Percentiles rank a stretch among this genome's conserved stretches.
These are phyloP conservation scores for Lobophora halterata DNA, from an alignment of 2,888 invertebrate species.

Conservation along the genomic window DNA sequence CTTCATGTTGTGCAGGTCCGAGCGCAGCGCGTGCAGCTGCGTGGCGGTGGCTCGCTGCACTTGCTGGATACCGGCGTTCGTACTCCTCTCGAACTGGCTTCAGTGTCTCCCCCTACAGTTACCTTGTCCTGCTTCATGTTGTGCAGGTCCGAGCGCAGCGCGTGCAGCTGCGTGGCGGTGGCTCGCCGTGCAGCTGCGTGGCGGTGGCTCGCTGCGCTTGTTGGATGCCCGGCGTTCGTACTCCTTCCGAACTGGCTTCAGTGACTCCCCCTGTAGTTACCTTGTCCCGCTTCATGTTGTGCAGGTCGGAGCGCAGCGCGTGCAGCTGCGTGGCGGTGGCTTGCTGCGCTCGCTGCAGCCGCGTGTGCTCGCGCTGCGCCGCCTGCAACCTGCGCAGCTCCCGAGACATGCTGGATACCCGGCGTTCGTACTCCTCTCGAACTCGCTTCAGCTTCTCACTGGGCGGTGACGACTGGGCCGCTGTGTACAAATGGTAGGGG, in stretches of 20 bases:
- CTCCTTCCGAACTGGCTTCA: constrained; percentile 84
- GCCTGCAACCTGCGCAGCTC: constrained; percentile 86
- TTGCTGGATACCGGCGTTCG: constrained; percentile 89
- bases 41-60: constrained; percentile 89
- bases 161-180: too few species aligned
- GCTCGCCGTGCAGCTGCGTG: too few species aligned
- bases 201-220: too few species aligned
- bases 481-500: too few species aligned
- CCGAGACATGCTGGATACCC: constrained; percentile 89
- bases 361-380: constrained; percentile 93
- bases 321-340: constrained; percentile 95
- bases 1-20: too few species aligned
- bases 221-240: constrained; percentile 89
- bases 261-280: constrained; percentile 59
- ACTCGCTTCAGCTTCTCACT: constrained; percentile 89
- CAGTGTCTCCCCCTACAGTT: too few species aligned
- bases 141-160: too few species aligned
- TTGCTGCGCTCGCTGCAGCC: constrained; percentile 90
- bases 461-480: constrained; percentile 78
- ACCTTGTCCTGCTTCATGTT: too few species aligned
- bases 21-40: too few species aligned
- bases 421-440: constrained; percentile 94
- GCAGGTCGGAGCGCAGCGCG: constrained; percentile 89
- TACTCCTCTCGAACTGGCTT: too few species aligned
- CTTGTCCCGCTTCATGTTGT: constrained; percentile 94